Conservation (phyloP, 2,888 invertebrate species). For the Lasioglossum zephyrum region DNA sequence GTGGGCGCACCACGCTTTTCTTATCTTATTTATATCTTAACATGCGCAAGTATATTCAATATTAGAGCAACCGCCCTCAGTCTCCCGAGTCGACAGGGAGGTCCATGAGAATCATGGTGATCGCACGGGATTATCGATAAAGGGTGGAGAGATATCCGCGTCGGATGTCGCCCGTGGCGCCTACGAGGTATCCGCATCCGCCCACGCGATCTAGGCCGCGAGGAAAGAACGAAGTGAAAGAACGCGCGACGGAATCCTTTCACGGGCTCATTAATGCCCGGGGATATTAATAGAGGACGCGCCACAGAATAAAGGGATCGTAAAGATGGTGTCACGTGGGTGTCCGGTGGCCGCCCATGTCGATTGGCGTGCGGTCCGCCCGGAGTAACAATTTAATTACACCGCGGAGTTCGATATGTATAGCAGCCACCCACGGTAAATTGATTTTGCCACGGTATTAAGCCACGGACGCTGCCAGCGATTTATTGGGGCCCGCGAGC, state of each 20-base stretch:
- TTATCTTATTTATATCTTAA: too few relatives aligned
- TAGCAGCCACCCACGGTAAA: conserved; percentile 84
- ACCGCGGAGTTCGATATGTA: conserved; percentile 79
- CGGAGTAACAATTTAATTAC: conserved; percentile 85
- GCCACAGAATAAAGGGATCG: conserved; percentile 76
- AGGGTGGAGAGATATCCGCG: conserved; percentile 10
- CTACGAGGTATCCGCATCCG: conserved; percentile 46
- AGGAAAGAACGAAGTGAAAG: conserved; percentile 34
- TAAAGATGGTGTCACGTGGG: conserved; percentile 76
- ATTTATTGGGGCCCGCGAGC: conserved; percentile 80
- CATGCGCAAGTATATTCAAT: too few relatives aligned
- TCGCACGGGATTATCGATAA: conserved; percentile 17
- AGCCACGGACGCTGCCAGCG: conserved; percentile 76
- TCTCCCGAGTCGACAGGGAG: not conserved
- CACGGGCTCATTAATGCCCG: conserved; percentile 75
- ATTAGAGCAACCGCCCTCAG: not conserved
- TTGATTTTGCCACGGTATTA: conserved; percentile 84
- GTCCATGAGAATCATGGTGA: conserved; percentile 46
- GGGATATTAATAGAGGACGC: conserved; percentile 80
- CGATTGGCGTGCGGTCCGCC: conserved; percentile 83
- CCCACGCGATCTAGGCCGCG: conserved; percentile 59
- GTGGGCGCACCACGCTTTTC: too few relatives aligned
- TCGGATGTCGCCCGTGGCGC: conserved; percentile 49
- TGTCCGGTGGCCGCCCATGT: conserved; percentile 83
- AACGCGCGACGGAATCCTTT: conserved; percentile 49